Base-by-base conservation (phyloP, 1,140 invertebrate species). In the Drosophila bocqueti region DNA sequence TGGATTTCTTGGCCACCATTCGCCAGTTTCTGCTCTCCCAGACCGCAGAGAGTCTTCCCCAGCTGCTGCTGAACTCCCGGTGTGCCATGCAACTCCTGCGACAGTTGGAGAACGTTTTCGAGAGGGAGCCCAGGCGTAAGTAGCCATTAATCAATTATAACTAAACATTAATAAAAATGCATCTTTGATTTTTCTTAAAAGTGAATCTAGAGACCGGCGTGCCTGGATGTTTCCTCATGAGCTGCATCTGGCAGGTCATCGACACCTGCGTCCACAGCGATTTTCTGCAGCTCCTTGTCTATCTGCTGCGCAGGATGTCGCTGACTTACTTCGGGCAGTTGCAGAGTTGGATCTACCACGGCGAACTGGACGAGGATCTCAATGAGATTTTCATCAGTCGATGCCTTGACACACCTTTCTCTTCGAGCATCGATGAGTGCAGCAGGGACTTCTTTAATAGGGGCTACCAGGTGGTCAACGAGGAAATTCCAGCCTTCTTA, bases 401-500 rank as follows among this genome's bases (percentile, higher is more conserved):
- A 1, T 74, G 64, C 18, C 11, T 1, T 6, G 24, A 55, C 26
- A n/a, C 8, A 65, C 52, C 79, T 13, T 46, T 72, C 3, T 21
- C 21, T 21, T 34, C 72, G 55, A 0, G 4, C 2, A 10, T 47
- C 4, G 49, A 80, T 7, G 57, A 80, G 49, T 79, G 82, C 54
- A 92, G 78, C 9, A 93, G 92, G 52, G 81, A 92, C 9, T 93
- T 84, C 29, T 93, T 90, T 34, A 92, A 93, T 34, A 87, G 81
- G 45, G 91, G 87, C 4, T 91, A 83, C 8, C 66, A 76, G 31
- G 69, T 93, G 21, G 55, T 67, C 4, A 49, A 47, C 5, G 69
- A 81, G 46, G 66, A 73, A 7, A 66, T 93, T 10, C 92, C 92
- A 1, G 79, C 75, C 11, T 93, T 93, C 55, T 59, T 93, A 11